These are phyloP conservation scores for Zaprionus ghesquierei DNA, from an alignment of 1,140 invertebrate genomes.

Conservation along the genomic window DNA sequence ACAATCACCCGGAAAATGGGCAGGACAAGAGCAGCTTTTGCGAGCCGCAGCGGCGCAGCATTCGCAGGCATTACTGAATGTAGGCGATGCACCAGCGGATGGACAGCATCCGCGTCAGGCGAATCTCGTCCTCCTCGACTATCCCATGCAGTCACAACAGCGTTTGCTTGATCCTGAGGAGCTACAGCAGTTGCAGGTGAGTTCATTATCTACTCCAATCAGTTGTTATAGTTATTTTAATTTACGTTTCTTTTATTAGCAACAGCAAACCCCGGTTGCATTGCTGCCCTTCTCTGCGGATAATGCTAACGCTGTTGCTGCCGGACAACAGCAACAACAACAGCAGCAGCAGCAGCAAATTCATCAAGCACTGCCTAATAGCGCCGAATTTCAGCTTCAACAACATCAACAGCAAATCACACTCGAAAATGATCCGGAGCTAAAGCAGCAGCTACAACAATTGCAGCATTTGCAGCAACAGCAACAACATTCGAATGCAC, in stretches of 20 bases:
- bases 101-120: slow-evolving; percentile 59
- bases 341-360: slow-evolving; percentile 83
- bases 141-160: slow-evolving; percentile 72
- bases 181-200: slow-evolving; percentile 66
- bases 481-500: slow-evolving; percentile 74
- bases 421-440: slow-evolving; percentile 59
- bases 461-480: slow-evolving; percentile 83
- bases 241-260: slow-evolving; percentile 41
- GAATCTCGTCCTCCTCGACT: slow-evolving; percentile 77
- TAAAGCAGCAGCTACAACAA: slow-evolving; percentile 82
- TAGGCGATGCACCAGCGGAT: slow-evolving; percentile 55
- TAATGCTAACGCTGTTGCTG: slow-evolving; percentile 44
- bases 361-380: slow-evolving; percentile 82
- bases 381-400: slow-evolving; percentile 77
- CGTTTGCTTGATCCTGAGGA: slow-evolving; percentile 68
- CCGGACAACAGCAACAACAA: slow-evolving; percentile 56
- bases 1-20: slow-evolving; percentile 67
- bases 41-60: slow-evolving; percentile 56
- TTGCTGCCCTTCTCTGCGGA: slow-evolving; percentile 67
- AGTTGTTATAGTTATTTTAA: background rate
- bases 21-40: slow-evolving; percentile 68
- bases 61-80: slow-evolving; percentile 43
- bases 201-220: background rate
- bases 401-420: slow-evolving; percentile 59
- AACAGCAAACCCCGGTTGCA: slow-evolving; percentile 75